Evolutionary conservation across 2,888 invertebrate genomes (phyloP).

Genomic region (Herminia tarsipennalis): DNA sequence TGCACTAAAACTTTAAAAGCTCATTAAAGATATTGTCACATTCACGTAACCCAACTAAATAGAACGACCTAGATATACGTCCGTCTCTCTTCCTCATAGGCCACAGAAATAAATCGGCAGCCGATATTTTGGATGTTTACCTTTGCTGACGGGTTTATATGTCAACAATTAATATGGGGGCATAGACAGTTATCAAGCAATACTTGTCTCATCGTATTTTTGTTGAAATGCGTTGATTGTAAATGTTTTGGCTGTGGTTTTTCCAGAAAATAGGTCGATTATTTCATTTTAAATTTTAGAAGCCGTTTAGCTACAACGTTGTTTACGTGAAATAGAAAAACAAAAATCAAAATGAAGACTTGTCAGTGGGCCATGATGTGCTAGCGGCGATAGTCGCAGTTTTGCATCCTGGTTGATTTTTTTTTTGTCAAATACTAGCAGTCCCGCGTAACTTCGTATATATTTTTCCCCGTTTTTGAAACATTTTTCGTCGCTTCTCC

Average conservation of each 20-base stretch:
- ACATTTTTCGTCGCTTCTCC: too few species aligned
- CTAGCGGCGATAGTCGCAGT: too few species aligned
- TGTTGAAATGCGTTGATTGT: neutral
- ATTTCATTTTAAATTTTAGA: neutral
- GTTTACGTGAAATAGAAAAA: neutral
- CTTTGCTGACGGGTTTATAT: constrained; percentile 42
- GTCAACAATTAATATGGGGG: constrained; percentile 31
- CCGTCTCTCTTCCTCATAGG: constrained; percentile 59
- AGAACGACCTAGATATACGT: constrained; percentile 38
- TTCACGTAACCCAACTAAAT: constrained; percentile 19
- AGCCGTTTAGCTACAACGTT: too few species aligned
- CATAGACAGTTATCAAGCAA: constrained; percentile 23
- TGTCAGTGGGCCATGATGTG: too few species aligned
- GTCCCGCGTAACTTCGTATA: too few species aligned
- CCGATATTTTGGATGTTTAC: constrained; percentile 43
- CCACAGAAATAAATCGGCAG: constrained; percentile 53
- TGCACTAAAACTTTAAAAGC: constrained; percentile 40
- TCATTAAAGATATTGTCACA: constrained; percentile 47
- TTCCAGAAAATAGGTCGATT: neutral
- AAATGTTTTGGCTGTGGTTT: constrained; percentile 1
- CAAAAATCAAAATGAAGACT: too few species aligned
- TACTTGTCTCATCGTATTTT: constrained; percentile 12
- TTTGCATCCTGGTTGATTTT: too few species aligned
- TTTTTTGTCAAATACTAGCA: too few species aligned
- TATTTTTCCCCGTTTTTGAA: too few species aligned